phyloP scores from a whole-genome alignment of 1,140 invertebrate genomes.

The Brachionus rubens region DNA sequence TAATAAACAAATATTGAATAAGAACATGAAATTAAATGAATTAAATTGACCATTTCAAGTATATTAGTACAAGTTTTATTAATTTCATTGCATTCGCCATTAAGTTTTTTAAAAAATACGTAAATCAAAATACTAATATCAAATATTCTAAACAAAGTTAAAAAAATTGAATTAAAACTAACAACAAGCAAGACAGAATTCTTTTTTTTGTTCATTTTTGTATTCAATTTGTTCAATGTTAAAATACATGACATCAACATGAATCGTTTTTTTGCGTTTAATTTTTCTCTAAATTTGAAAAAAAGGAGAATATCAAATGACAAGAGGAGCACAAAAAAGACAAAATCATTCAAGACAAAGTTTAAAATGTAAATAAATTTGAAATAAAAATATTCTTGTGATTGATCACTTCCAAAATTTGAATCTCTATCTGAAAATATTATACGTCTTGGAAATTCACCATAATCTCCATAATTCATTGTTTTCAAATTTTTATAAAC shows the following conservation, averaged over 20 bases:
- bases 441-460: neutral
- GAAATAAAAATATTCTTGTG: neutral
- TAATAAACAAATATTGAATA: conserved; percentile 1
- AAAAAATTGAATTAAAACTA: neutral
- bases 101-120: neutral
- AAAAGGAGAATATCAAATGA: neutral
- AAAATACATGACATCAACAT: neutral
- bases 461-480: neutral
- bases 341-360: neutral
- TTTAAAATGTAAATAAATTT: neutral
- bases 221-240: neutral
- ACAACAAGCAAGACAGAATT: neutral
- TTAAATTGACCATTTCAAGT: neutral
- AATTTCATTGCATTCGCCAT: neutral
- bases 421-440: neutral
- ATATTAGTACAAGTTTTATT: neutral
- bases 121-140: neutral
- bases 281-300: neutral
- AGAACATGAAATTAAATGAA: neutral
- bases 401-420: neutral
- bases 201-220: neutral
- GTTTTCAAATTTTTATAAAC: neutral
- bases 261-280: neutral
- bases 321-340: neutral
- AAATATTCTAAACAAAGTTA: neutral